Evolutionary conservation across 2,113 vertebrate genomes (phyloP), one percentile per base, ranked within the genome.

Genomic region (Paedocypris sp.): DNA sequence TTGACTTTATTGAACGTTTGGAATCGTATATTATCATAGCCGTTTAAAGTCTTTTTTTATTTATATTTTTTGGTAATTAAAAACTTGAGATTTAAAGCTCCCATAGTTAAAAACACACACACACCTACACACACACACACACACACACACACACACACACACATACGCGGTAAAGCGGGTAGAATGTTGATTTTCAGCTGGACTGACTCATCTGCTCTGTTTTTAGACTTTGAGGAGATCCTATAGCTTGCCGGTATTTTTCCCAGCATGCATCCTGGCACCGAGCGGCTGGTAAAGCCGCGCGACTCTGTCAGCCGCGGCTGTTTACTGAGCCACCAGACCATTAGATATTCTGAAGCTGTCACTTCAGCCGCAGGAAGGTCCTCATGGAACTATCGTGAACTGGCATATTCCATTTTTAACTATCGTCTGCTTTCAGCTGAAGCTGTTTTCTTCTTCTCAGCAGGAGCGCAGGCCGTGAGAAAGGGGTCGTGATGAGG

Each of bases 341-440:
- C 12, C 50, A 18, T 49, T 43, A 61, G 12, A 8, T 42, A 61
- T 60, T 53, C 32, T n/a, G 57, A 46, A 29, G 57, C 49, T 67
- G 58, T 46, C 35, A 62, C 35, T 41, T 29, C 20, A 42, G 4
- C 23, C 36, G 41, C 45, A 25, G 39, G 54, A 15, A 42, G 36
- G 35, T 62, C 66, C 46, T 36, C 19, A 43, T 42, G 32, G 12
- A 32, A 11, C 20, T 33, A 8, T 13, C 13, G 15, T 41, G 4
- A 51, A 31, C 18, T 12, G n/a, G 45, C 54, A 35, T 4, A 25
- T 38, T 38, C 42, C 26, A 39, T 16, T 43, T 28, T 38, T 35
- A 49, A 46, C 49, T 51, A 60, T 57, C 36, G 45, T 33, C 45
- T 54, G 57, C 31, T 16, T 11, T 70, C 62, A 56, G 36, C 6